These are phyloP conservation scores for Brachionus sp. DNA, from an alignment of 1,140 invertebrate species.

Conservation along the genomic window DNA sequence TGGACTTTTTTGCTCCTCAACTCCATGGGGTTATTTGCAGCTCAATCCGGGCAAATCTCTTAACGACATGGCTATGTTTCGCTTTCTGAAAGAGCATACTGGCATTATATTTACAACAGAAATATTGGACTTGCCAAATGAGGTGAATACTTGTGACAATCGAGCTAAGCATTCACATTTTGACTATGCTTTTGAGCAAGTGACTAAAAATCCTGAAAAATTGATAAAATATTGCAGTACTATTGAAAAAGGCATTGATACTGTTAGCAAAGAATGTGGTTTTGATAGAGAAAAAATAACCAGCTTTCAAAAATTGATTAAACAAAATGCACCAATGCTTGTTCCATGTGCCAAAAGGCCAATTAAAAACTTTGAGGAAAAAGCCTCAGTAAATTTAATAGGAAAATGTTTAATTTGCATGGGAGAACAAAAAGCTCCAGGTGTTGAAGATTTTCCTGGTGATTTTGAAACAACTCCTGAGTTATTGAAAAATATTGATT, in stretches of 20 bases:
- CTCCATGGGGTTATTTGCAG: slow-evolving; percentile 39
- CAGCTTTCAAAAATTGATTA: neutral
- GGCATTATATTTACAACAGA: neutral
- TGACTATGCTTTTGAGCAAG: neutral
- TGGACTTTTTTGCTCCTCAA: neutral
- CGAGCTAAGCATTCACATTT: slow-evolving; percentile 17
- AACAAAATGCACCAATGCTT: neutral
- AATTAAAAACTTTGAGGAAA: neutral
- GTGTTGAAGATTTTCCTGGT: slow-evolving; percentile 22
- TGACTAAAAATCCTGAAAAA: neutral
- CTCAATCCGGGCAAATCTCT: neutral
- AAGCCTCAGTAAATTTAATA: neutral
- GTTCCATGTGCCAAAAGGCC: neutral
- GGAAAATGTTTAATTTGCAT: neutral
- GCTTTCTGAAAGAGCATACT: slow-evolving; percentile 10
- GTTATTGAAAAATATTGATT: neutral
- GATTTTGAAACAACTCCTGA: slow-evolving; percentile 27
- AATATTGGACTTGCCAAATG: neutral
- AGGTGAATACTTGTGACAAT: neutral
- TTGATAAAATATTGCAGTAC: neutral
- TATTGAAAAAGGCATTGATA: neutral
- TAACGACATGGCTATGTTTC: neutral
- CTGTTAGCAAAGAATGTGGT: neutral
- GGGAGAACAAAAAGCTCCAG: neutral
- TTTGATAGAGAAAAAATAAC: neutral